A percentile compares a stretch with the other conserved stretches of the same genome.
Evolutionary conservation across 1,140 invertebrate genomes (phyloP).

Genomic region (Pachypeltis micranthus): DNA sequence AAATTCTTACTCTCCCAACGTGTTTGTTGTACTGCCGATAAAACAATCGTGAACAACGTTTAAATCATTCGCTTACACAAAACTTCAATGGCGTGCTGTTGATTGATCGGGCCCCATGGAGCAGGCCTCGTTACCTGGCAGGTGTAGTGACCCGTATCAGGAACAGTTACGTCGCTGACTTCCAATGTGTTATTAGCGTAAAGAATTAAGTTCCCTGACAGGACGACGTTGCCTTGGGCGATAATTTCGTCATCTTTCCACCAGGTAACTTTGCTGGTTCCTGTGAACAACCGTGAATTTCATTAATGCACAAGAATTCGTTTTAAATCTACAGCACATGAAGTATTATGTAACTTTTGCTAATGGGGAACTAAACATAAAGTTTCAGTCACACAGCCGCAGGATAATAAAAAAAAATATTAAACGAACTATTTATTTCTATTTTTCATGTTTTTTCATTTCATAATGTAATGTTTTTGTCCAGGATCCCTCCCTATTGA

Average conservation of each 20-base stretch:
- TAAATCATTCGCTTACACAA: conserved; percentile 43
- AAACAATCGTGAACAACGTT: conserved; percentile 14
- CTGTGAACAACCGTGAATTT: conserved; percentile 23
- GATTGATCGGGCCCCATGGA: conserved; percentile 46
- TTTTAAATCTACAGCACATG: background rate
- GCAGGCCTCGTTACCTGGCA: conserved; percentile 50
- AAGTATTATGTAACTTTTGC: background rate
- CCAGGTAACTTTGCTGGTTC: conserved; percentile 40
- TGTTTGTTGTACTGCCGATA: no score
- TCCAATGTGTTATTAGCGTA: conserved; percentile 58
- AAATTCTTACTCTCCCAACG: no score
- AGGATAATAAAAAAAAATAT: no score
- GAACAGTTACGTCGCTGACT: conserved; percentile 43
- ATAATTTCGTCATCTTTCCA: conserved; percentile 45
- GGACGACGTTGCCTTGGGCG: conserved; percentile 41
- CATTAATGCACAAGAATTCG: background rate
- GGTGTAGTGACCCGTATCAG: conserved; percentile 59
- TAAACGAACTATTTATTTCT: background rate
- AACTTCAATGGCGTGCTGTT: conserved; percentile 61
- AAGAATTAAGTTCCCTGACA: conserved; percentile 45
- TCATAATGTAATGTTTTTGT: no score
- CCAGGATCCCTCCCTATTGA: no score
- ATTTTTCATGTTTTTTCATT: background rate
- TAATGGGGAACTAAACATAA: background rate
- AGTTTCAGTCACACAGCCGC: no score